Conservation (phyloP, 2,797 vertebrate genomes). For the Phyllotis vaccarum region DNA sequence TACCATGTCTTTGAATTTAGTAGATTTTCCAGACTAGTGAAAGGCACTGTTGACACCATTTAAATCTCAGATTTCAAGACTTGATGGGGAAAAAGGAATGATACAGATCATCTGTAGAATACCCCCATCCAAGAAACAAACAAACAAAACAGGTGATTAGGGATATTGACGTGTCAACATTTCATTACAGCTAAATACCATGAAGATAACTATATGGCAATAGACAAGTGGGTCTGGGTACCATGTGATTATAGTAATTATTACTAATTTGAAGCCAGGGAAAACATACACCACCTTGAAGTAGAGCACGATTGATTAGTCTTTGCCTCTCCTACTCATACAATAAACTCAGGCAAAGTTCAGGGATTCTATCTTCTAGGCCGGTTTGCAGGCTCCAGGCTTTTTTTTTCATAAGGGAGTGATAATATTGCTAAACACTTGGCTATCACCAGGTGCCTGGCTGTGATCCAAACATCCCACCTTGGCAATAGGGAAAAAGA, state of each 20-base stretch:
- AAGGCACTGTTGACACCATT: conserved; percentile 51
- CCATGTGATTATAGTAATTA: conserved; percentile 52
- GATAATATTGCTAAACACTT: conserved; percentile 65
- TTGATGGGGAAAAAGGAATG: conserved; percentile 50
- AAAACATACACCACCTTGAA: conserved; percentile 44
- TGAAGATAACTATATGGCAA: conserved; percentile 50
- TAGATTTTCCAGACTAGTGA: conserved; percentile 44
- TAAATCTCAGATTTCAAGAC: conserved; percentile 57
- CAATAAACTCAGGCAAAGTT: conserved; percentile 77
- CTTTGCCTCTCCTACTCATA: conserved; percentile 62
- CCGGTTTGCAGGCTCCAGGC: conserved; percentile 26
- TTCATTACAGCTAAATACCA: conserved; percentile 54
- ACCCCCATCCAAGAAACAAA: not conserved
- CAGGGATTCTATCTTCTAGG: conserved; percentile 47
- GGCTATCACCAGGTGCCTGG: not conserved
- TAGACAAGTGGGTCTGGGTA: conserved; percentile 47
- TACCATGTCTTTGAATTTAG: conserved; percentile 55
- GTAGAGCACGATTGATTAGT: conserved; percentile 49
- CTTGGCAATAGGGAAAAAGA: not conserved
- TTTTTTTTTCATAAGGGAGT: conserved; percentile 61
- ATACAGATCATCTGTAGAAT: conserved; percentile 26
- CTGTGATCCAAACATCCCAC: not conserved
- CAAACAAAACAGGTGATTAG: not conserved
- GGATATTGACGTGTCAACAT: conserved; percentile 57
- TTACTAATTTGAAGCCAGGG: conserved; percentile 62